These are phyloP conservation scores for Catocala nupta DNA, from an alignment of 2,888 invertebrate genomes.

Conservation along the genomic window DNA sequence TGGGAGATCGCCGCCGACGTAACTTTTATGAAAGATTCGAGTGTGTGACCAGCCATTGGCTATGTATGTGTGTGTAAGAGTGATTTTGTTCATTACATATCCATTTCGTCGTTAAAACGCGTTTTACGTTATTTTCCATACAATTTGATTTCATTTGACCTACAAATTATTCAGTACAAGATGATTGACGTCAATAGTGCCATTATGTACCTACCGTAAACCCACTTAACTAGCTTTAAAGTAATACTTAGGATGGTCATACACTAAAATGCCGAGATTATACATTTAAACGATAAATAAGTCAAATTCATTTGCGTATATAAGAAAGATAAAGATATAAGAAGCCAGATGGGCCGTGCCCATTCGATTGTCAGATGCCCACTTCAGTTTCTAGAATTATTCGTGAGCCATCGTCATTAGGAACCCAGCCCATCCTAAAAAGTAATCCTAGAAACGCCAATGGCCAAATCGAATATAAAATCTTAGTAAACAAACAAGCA, in stretches of 20 bases:
- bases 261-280: background rate
- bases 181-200: constrained; percentile 22
- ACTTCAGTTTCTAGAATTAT: too few relatives aligned
- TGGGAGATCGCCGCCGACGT: constrained; percentile 74
- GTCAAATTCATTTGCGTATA: too few relatives aligned
- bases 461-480: too few relatives aligned
- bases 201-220: constrained; percentile 22
- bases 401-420: too few relatives aligned
- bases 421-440: too few relatives aligned
- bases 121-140: too few relatives aligned
- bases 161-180: constrained; percentile 1
- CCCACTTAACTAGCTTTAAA: constrained; percentile 43
- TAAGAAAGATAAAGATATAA: too few relatives aligned
- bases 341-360: too few relatives aligned
- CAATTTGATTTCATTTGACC: background rate
- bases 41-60: constrained; percentile 14
- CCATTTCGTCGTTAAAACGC: background rate
- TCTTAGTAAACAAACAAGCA: too few relatives aligned
- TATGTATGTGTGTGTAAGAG: constrained; percentile 21
- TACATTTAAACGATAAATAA: too few relatives aligned
- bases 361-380: too few relatives aligned
- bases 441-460: too few relatives aligned
- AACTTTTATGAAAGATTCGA: constrained; percentile 18
- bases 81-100: constrained; percentile 12
- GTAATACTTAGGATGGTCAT: constrained; percentile 1